A percentile compares a stretch with the other conserved stretches of the same genome.
Conservation (phyloP, 2,113 vertebrate genomes). For the Campylomormyrus numenius region DNA sequence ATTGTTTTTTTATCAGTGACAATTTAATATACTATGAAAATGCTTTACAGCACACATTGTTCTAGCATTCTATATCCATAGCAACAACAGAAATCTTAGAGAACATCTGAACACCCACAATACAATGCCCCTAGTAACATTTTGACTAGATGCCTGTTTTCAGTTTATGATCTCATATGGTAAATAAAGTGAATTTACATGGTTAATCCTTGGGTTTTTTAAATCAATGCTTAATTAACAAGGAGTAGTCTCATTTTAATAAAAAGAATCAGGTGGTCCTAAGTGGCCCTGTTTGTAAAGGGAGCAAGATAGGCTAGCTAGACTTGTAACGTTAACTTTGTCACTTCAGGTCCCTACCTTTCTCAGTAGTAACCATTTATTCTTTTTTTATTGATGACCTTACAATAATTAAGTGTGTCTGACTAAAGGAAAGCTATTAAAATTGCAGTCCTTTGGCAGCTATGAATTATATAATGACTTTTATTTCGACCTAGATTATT, state of each 20-base stretch:
- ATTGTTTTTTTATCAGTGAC: background rate
- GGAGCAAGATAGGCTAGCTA: background rate
- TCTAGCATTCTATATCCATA: constrained; percentile 1
- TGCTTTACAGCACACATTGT: background rate
- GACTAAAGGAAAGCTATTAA: background rate
- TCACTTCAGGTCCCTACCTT: background rate
- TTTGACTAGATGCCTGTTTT: background rate
- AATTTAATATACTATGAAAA: background rate
- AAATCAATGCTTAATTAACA: background rate
- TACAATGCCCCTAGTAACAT: background rate
- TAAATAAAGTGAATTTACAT: constrained; percentile 7
- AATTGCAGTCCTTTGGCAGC: background rate
- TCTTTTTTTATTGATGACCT: background rate
- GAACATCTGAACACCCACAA: background rate
- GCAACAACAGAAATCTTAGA: background rate
- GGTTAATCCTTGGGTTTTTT: background rate
- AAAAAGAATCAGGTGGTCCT: background rate
- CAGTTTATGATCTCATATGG: background rate
- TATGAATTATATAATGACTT: background rate
- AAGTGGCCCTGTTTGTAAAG: background rate
- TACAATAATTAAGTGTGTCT: background rate
- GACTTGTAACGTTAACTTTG: background rate
- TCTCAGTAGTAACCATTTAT: background rate
- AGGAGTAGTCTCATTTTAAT: background rate
- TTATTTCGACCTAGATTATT: background rate